Base-by-base conservation (phyloP, 2,888 invertebrate species). In the Ephialtes manifestator region DNA sequence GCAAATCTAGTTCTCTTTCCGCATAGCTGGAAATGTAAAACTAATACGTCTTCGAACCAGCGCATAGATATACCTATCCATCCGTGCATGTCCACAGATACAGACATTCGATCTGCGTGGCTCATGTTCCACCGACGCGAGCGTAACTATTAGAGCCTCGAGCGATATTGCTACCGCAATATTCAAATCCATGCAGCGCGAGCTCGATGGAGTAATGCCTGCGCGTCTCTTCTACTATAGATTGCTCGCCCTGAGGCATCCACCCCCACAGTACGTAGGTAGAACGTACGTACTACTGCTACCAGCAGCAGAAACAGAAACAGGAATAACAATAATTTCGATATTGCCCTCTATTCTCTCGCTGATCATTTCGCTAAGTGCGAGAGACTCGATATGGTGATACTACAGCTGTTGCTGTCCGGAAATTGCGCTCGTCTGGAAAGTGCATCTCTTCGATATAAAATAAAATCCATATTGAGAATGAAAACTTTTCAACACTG, bases 291-390 rank as follows among this genome's bases (percentile, higher is more conserved):
- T 77, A 72, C 81, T 75, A 60, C 88, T 63, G 78, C 63, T 48
- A 79, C 74, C 65, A 75, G 67, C 83, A 71, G 75, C 53, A 71
- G 68, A 43, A 71, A 76, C 80, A 65, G 71, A 63, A 85, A 24
- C 85, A 65, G 91, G 91, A 92, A 92, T 93, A 92, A 92, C 93
- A 93, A 94, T 93, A 93, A 93, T 93, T 93, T 90, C 92, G 90
- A 93, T 93, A 93, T 93, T 93, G 93, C 93, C 93, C 92, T 88
- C 92, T 90, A 90, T 92, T 91, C 89, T 85, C 79, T 81, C 85
- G 91, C 90, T 93, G 93, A 93, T 93, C 92, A 93, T 92, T 92
- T 90, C 90, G 89, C 92, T 93, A 93, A 93, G 92, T 92, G 89
- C 88, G 87, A 89, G 78, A 85, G 85, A 85, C 85, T 77, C 85